Percentiles rank a stretch among this genome's conserved stretches.
Evolutionary conservation across 2,113 vertebrate genomes (phyloP).

Genomic region (Hemiscyllium ocellatum): DNA sequence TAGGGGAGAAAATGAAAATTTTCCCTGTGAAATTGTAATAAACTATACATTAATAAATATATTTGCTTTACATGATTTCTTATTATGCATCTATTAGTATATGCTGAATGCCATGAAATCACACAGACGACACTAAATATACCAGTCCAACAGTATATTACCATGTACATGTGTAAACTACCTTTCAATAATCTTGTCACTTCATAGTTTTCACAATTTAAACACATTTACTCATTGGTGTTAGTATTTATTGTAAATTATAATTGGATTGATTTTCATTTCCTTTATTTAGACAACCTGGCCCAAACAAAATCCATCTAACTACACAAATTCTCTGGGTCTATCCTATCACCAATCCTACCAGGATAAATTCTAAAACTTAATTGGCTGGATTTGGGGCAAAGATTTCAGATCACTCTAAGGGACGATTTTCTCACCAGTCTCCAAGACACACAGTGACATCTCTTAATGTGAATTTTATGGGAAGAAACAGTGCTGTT

Average conservation of each 20-base stretch:
- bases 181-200: background rate
- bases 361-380: background rate
- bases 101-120: no score
- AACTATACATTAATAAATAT: background rate
- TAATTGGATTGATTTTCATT: background rate
- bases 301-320: background rate
- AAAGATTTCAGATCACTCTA: background rate
- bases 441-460: background rate
- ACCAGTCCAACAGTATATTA: background rate
- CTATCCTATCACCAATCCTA: background rate
- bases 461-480: no score
- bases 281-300: background rate
- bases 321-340: background rate
- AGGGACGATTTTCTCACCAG: no score
- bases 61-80: conserved; percentile 5
- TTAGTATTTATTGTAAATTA: background rate
- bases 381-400: background rate
- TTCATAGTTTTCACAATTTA: background rate
- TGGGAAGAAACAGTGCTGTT: background rate
- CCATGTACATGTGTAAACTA: background rate
- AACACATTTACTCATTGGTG: background rate
- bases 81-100: background rate
- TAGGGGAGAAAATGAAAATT: background rate
- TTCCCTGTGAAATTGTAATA: conserved; percentile 27
- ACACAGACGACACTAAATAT: background rate